Percentiles rank a stretch among this genome's conserved stretches.
These are phyloP conservation scores for Tridacna crocea DNA, from an alignment of 2,888 invertebrate species.

Conservation along the genomic window DNA sequence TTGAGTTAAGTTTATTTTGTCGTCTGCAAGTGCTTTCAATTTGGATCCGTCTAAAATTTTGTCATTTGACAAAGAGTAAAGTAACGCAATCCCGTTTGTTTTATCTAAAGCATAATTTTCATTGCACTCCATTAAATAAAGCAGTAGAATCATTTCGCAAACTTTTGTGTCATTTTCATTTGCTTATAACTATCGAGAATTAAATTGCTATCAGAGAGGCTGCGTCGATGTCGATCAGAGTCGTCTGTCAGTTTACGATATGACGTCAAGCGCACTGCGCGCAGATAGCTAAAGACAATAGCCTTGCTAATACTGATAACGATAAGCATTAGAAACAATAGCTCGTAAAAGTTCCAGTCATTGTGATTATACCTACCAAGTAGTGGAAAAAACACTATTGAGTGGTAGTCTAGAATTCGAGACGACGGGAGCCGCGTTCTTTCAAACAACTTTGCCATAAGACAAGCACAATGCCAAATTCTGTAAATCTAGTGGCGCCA, in stretches of 20 bases:
- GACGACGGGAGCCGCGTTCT: constrained; percentile 5
- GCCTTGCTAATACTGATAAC: background rate
- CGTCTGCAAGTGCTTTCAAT: no score
- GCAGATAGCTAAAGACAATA: constrained; percentile 7
- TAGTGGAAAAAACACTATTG: background rate
- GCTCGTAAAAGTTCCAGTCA: constrained; percentile 16
- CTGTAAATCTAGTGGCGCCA: constrained; percentile 5
- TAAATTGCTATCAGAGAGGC: constrained; percentile 6
- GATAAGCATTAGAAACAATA: constrained; percentile 23
- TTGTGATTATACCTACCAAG: constrained; percentile 4
- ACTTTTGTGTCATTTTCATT: no score
- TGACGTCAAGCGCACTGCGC: constrained; percentile 13
- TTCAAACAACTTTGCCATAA: constrained; percentile 21
- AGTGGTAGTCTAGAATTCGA: constrained; percentile 23
- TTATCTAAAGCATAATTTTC: no score
- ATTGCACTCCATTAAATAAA: no score
- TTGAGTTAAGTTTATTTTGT: no score
- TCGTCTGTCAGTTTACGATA: background rate
- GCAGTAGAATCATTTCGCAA: no score
- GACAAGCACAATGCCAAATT: constrained; percentile 23
- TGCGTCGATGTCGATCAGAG: background rate
- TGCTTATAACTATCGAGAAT: no score
- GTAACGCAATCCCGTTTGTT: no score
- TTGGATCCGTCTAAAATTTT: no score
- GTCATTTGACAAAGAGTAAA: no score